Percentiles rank a stretch among this genome's conserved stretches.
Conservation (phyloP, 2,888 invertebrate genomes). For the Schrankia costaestrigalis region DNA sequence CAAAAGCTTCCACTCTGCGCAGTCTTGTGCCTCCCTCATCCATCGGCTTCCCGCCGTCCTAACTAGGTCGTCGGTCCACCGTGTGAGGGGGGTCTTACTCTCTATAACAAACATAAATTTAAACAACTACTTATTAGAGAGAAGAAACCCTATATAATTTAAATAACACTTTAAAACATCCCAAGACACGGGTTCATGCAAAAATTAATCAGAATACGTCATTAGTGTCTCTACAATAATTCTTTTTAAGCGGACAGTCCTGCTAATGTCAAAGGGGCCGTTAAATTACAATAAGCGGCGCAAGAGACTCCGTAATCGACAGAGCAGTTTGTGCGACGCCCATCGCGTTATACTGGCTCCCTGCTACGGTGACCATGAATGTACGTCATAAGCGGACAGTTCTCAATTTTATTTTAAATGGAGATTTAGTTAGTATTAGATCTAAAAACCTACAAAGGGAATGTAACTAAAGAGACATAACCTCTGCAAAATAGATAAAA, state of each 20-base stretch:
- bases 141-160: too few species aligned
- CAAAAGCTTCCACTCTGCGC: too few species aligned
- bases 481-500: too few species aligned
- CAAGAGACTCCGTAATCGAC: slow-evolving; percentile 55
- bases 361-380: slow-evolving; percentile 43
- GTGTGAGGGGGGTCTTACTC: too few species aligned
- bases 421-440: too few species aligned
- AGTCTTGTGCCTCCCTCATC: too few species aligned
- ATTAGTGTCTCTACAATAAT: slow-evolving; percentile 11
- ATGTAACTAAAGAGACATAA: too few species aligned
- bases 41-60: too few species aligned
- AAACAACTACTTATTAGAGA: neutral
- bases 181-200: slow-evolving; percentile 3
- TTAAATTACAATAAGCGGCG: slow-evolving; percentile 60
- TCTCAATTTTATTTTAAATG: neutral
- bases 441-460: too few species aligned
- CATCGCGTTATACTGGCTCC: slow-evolving; percentile 65
- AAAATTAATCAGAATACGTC: slow-evolving; percentile 7
- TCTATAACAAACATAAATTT: too few species aligned
- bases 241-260: slow-evolving; percentile 38
- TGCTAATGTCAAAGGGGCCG: slow-evolving; percentile 49
- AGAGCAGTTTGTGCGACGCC: slow-evolving; percentile 62
- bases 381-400: neutral
- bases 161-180: neutral
- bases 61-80: too few species aligned